Conservation (phyloP, 1,140 invertebrate species). For the Riptortus pedestris region DNA sequence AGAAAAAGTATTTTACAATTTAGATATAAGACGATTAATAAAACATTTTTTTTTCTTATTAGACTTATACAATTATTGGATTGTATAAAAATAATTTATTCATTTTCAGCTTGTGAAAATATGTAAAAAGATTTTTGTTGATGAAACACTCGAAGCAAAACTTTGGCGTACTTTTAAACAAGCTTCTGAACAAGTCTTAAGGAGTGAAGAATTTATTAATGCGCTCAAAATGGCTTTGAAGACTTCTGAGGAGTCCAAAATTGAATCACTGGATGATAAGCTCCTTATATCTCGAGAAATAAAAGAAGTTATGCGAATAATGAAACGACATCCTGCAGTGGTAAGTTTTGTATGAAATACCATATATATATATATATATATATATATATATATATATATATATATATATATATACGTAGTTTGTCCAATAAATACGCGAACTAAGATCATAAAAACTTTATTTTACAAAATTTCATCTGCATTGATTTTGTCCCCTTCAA, state of each 20-base stretch:
- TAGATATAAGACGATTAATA: too few relatives aligned
- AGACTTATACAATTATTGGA: too few relatives aligned
- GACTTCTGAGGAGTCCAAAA: background rate
- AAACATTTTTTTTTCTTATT: too few relatives aligned
- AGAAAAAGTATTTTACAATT: too few relatives aligned
- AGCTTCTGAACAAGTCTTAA: background rate
- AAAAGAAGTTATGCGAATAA: conserved; percentile 6
- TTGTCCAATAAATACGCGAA: too few relatives aligned
- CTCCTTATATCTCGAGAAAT: background rate
- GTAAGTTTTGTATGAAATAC: too few relatives aligned
- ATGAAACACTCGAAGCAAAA: background rate
- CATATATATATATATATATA: background rate
- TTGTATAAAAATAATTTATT: too few relatives aligned
- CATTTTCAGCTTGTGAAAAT: conserved; percentile 4
- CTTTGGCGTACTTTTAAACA: background rate
- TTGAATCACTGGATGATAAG: background rate
- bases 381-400: too few relatives aligned
- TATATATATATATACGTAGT: too few relatives aligned
- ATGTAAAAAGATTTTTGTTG: background rate
- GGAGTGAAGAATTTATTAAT: conserved; percentile 1
- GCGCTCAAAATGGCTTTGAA: background rate
- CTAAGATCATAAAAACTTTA: too few relatives aligned
- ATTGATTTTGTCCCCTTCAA: too few relatives aligned
- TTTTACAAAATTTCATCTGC: too few relatives aligned
- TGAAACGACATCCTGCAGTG: background rate